Evolutionary conservation across 1,140 invertebrate species (phyloP).

Genomic region (Diorhabda elongata): DNA sequence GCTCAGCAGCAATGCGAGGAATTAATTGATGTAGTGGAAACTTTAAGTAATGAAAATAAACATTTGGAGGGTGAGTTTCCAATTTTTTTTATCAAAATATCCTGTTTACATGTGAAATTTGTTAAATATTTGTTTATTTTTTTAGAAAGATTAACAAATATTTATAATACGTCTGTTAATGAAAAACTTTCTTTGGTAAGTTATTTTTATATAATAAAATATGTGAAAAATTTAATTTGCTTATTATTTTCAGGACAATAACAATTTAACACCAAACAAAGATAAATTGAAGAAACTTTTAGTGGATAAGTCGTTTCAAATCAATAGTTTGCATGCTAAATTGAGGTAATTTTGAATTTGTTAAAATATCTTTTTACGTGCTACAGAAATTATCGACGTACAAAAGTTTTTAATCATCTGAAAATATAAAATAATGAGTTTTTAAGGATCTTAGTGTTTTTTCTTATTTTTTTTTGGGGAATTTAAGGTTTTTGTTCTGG

Average conservation of each 20-base stretch:
- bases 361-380: no score
- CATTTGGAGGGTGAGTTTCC: slow-evolving; percentile 32
- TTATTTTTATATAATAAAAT: no score
- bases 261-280: slow-evolving; percentile 17
- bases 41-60: slow-evolving; percentile 35
- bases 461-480: no score
- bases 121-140: not conserved
- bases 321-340: slow-evolving; percentile 32
- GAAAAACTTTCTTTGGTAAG: no score
- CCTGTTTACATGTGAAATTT: no score
- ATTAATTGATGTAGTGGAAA: slow-evolving; percentile 33
- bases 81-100: slow-evolving; percentile 6
- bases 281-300: slow-evolving; percentile 37
- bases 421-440: no score
- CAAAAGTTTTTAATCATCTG: no score
- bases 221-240: not conserved
- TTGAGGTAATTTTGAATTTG: slow-evolving; percentile 24
- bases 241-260: slow-evolving; percentile 24
- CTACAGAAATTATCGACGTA: no score
- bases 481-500: no score
- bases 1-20: slow-evolving; percentile 38
- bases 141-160: not conserved
- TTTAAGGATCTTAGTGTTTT: no score
- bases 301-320: slow-evolving; percentile 34
- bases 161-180: no score